Evolutionary conservation across 2,888 invertebrate genomes (phyloP), one percentile per base, ranked within the genome.

Genomic region (Lacanobia oleracea): DNA sequence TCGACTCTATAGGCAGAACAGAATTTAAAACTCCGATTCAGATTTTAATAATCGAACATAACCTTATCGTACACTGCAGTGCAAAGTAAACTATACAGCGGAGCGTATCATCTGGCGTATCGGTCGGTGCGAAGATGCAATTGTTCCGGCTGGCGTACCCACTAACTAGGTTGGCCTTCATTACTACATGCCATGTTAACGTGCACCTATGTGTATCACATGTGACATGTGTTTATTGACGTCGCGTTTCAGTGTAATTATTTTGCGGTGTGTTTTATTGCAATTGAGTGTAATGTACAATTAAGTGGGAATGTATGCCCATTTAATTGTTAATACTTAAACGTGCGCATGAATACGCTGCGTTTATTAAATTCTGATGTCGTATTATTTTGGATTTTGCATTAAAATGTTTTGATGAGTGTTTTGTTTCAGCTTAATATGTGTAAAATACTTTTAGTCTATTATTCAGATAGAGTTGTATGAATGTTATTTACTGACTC

Each of bases 131-230:
- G 88, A 93, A 95, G 96, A 96, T 95, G 95, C 95, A 95, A 96
- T 96, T 96, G 96, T 96, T 95, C 94, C 95, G 94, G 91, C 86
- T 91, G 94, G 91, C 92, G 91, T 93, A 88, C 88, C 91, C 90
- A 89, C 94, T 96, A 96, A 96, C 96, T 91, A 92, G 90, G 93
- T 96, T 96, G 93, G 92, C 92, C 94, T 94, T 95, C 95, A 95
- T 89, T 89, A 88, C 87, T 79, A 79, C 75, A 81, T 75, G 84
- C 84, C 80, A 65, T 79, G 84, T 67, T 73, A 77, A 72, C 72
- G 40, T 78, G 69, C 70, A 77, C 71, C 72, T 81, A 76, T 73
- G 72, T 84, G 80, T 73, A 80, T 79, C 81, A 76, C 48, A 69
- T 69, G 72, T 75, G 70, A 70, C 70, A 64, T 83, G 67, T 77